These are phyloP conservation scores for Netelia fuscicornis DNA, from an alignment of 2,888 invertebrate species.

Conservation along the genomic window DNA sequence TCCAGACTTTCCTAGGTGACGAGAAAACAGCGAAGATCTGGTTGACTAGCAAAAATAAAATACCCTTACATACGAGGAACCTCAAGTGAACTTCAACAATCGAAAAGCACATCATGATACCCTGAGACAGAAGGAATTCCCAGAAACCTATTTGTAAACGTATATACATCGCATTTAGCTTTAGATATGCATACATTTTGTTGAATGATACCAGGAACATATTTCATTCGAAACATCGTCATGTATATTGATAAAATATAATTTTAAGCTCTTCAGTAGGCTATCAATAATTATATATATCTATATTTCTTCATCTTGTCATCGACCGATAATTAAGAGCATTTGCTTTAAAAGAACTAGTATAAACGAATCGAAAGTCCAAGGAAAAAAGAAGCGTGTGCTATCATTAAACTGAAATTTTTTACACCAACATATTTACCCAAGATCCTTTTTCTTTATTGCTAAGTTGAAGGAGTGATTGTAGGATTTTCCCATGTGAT, in stretches of 20 bases:
- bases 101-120: not conserved
- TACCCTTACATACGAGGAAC: not conserved
- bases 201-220: conserved; percentile 15
- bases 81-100: conserved; percentile 28
- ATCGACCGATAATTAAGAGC: not conserved
- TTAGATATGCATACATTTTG: conserved; percentile 45
- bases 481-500: conserved; percentile 10
- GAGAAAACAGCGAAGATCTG: conserved; percentile 18
- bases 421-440: too few relatives aligned
- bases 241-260: conserved; percentile 46
- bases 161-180: conserved; percentile 51
- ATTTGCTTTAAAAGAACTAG: conserved; percentile 6
- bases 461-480: not conserved
- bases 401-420: not conserved
- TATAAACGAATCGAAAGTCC: not conserved
- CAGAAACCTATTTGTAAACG: conserved; percentile 42
- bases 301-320: conserved; percentile 30
- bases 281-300: conserved; percentile 52
- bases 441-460: conserved; percentile 12
- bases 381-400: not conserved
- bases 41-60: not conserved
- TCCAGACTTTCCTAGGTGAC: conserved; percentile 78
- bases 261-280: conserved; percentile 59
- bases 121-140: not conserved
- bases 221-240: not conserved